Evolutionary conservation across 2,888 invertebrate genomes (phyloP), one percentile per base, ranked within the genome.

Genomic region (Drosophila prostipennis): DNA sequence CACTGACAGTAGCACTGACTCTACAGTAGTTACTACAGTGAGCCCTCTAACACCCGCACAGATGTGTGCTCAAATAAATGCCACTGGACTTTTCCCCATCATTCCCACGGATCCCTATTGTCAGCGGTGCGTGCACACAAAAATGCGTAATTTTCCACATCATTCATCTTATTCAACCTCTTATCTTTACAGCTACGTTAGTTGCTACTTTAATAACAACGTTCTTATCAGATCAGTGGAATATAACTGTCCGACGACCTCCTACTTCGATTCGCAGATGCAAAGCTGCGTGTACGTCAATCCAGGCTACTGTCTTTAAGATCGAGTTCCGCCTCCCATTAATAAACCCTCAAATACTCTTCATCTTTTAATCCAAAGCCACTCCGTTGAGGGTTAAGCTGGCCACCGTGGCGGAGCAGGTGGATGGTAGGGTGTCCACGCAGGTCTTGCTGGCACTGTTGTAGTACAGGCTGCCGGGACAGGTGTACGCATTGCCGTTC

Each of bases 21-120:
- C 26, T 1, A 26, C 26, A 0, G 26, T 26, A 26, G 26, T 26
- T 6, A 36, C 5, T 11, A 36, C 13, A 8, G 13, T n/a, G 23
- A 19, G 0, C 0, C 53, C 76, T 3, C 4, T 61, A 14, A 87
- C 86, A 1, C 81, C 89, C 0, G 64, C 74, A 19, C 73, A 89
- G 11, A 63, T 90, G 0, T 91, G 91, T 39, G 52, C 60, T 7
- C 56, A 63, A 11, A 51, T 53, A 16, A 69, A 63, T 0, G 56
- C 60, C 11, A 54, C 77, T 4, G 91, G 91, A 0, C 80, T 91
- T 26, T 90, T 78, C 76, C 81, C 79, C 2, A 79, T 82, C 1
- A 53, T 77, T 7, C 91, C 91, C 0, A 63, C 71, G 3, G 91
- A 91, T 75, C 63, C 61, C 3, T 76, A 65, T 55, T 91, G 91